A percentile compares a stretch with the other conserved stretches of the same genome.
phyloP scores from a whole-genome alignment of 2,888 invertebrate genomes.

The Pterostichus madidus region DNA sequence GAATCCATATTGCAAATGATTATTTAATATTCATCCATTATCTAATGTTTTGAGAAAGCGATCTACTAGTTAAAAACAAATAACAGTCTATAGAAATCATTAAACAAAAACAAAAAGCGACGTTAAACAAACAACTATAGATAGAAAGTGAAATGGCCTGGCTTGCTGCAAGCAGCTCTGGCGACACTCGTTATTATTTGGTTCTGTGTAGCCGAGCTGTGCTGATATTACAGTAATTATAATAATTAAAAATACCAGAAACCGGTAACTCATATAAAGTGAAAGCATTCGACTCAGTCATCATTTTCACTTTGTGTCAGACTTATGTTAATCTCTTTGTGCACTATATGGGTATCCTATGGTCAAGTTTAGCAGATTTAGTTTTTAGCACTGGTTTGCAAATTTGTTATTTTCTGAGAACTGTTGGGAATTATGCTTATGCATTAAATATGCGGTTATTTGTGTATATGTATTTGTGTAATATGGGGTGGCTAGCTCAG shows the following conservation, averaged over 20 bases:
- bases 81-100: slow-evolving; percentile 38
- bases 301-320: background rate
- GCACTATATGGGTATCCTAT: no score
- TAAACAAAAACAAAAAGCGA: slow-evolving; percentile 14
- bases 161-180: background rate
- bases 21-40: slow-evolving; percentile 26
- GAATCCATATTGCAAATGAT: background rate
- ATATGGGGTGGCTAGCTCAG: no score
- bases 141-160: slow-evolving; percentile 30
- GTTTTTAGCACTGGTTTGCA: no score
- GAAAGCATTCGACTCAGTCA: slow-evolving; percentile 23
- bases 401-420: no score
- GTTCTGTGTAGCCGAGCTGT: background rate
- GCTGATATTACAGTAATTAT: slow-evolving; percentile 13
- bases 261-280: slow-evolving; percentile 37
- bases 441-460: no score
- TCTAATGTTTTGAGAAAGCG: slow-evolving; percentile 49
- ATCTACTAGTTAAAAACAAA: background rate
- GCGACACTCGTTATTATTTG: slow-evolving; percentile 16
- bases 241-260: slow-evolving; percentile 35
- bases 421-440: no score
- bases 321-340: background rate
- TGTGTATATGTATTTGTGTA: no score
- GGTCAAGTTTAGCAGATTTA: no score
- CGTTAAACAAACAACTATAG: background rate